A percentile compares a stretch with the other conserved stretches of the same genome.
Conservation (phyloP, 2,888 invertebrate species). For the Merodon equestris region DNA sequence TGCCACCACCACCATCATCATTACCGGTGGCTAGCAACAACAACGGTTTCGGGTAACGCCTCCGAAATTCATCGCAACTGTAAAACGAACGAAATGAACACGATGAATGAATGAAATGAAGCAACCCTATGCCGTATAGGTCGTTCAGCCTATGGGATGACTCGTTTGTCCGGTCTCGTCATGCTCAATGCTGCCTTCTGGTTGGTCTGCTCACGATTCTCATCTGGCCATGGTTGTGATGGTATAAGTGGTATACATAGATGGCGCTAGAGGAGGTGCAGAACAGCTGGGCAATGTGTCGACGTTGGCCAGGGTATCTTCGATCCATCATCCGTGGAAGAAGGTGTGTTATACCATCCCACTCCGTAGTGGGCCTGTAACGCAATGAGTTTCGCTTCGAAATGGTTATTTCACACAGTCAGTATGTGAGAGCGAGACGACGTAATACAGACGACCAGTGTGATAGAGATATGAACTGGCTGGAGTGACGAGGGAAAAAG, state of each 20-base stretch:
- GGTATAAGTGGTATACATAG: conserved; percentile 21
- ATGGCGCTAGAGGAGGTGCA: conserved; percentile 42
- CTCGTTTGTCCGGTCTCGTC: conserved; percentile 50
- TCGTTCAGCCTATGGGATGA: conserved; percentile 55
- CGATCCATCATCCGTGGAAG: conserved; percentile 49
- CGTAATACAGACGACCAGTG: neutral
- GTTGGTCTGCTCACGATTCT: conserved; percentile 31
- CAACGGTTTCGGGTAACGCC: conserved; percentile 47
- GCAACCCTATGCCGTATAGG: neutral
- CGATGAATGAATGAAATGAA: conserved; percentile 18
- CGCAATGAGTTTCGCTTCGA: conserved; percentile 62
- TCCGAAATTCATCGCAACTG: conserved; percentile 62
- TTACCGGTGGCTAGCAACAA: neutral
- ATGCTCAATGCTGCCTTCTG: conserved; percentile 60
- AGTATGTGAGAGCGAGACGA: conserved; percentile 53
- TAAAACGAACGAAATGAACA: conserved; percentile 60
- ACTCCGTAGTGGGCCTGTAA: conserved; percentile 52
- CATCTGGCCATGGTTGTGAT: conserved; percentile 10
- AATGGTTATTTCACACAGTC: conserved; percentile 63
- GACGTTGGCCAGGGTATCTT: conserved; percentile 5
- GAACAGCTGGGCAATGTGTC: conserved; percentile 35
- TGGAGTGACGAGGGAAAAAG: conserved; percentile 12
- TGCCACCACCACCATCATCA: conserved; percentile 11
- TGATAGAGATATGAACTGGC: too few species aligned
- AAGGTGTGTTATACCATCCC: conserved; percentile 61